Evolutionary conservation across 2,113 vertebrate genomes (phyloP).

Genomic region (Phoxinus phoxinus): DNA sequence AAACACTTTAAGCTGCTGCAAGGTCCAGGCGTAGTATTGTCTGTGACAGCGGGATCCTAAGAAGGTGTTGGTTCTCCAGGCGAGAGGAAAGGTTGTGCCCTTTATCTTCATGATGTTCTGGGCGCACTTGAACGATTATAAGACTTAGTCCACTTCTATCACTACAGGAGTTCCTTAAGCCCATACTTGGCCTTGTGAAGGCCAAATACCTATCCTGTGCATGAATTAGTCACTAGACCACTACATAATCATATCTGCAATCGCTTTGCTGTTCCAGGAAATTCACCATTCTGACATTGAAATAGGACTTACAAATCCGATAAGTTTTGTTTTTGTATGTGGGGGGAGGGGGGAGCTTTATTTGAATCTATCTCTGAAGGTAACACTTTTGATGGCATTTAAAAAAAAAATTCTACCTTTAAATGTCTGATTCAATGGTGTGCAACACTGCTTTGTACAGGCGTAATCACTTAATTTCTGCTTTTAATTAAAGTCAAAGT

Average conservation of each 20-base stretch:
- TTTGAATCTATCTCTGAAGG: too few species aligned
- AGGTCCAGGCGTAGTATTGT: constrained; percentile 11
- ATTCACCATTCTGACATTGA: neutral
- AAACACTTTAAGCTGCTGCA: neutral
- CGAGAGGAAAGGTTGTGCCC: neutral
- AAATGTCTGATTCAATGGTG: neutral
- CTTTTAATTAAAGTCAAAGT: too few species aligned
- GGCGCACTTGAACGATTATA: neutral
- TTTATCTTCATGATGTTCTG: neutral
- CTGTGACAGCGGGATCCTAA: constrained; percentile 4
- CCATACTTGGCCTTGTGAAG: neutral
- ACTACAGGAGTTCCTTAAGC: too few species aligned
- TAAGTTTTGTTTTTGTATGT: too few species aligned
- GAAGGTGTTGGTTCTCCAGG: constrained; percentile 34
- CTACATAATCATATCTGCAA: neutral
- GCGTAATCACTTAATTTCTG: neutral
- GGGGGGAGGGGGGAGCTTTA: too few species aligned
- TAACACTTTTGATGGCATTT: too few species aligned
- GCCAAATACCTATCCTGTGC: neutral
- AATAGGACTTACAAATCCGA: too few species aligned
- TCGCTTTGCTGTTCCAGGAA: neutral
- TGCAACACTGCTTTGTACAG: neutral
- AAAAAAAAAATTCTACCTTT: neutral
- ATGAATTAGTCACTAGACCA: neutral
- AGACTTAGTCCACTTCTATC: neutral